Percentiles rank a stretch among this genome's conserved stretches.
Evolutionary conservation across 2,797 vertebrate species (phyloP).

Genomic region (Galaxias olidus): DNA sequence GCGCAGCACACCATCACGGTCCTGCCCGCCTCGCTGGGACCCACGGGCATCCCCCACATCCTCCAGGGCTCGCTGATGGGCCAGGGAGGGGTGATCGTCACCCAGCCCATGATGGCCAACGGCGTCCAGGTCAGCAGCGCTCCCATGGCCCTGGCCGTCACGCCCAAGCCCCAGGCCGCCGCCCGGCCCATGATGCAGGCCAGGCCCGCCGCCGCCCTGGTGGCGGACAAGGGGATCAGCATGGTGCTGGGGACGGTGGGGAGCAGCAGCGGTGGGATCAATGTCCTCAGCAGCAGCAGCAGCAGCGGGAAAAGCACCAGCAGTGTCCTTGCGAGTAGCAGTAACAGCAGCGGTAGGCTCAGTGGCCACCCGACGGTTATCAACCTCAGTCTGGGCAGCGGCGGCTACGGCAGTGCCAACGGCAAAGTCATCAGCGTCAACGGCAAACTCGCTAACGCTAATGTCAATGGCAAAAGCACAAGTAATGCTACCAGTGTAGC

Average conservation of each 20-base stretch:
- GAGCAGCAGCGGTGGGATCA: slow-evolving; percentile 71
- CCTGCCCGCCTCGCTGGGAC: slow-evolving; percentile 86
- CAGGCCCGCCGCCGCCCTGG: slow-evolving; percentile 73
- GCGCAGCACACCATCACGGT: slow-evolving; percentile 89
- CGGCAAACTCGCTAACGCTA: slow-evolving; percentile 46
- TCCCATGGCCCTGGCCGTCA: slow-evolving; percentile 85
- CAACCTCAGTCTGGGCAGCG: slow-evolving; percentile 62
- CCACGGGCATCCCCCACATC: slow-evolving; percentile 89
- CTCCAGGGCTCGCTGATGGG: slow-evolving; percentile 91
- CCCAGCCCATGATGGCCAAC: slow-evolving; percentile 89
- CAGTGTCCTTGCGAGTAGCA: slow-evolving; percentile 36
- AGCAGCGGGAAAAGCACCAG: slow-evolving; percentile 41
- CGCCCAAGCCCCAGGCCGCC: slow-evolving; percentile 79
- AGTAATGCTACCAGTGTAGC: slow-evolving; percentile 23
- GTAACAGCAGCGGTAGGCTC: slow-evolving; percentile 9
- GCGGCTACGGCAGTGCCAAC: slow-evolving; percentile 65
- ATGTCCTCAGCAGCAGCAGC: slow-evolving; percentile 72
- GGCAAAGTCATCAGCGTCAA: slow-evolving; percentile 53
- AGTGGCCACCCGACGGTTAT: slow-evolving; percentile 59
- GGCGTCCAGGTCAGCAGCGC: slow-evolving; percentile 87
- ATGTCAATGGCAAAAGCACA: slow-evolving; percentile 47
- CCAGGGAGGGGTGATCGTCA: slow-evolving; percentile 90
- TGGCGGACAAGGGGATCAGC: slow-evolving; percentile 77
- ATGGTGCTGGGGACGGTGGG: slow-evolving; percentile 76
- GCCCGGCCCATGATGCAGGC: slow-evolving; percentile 81